These are phyloP conservation scores for Sarotherodon lohbergeri DNA, from an alignment of 2,113 vertebrate species.

Conservation along the genomic window DNA sequence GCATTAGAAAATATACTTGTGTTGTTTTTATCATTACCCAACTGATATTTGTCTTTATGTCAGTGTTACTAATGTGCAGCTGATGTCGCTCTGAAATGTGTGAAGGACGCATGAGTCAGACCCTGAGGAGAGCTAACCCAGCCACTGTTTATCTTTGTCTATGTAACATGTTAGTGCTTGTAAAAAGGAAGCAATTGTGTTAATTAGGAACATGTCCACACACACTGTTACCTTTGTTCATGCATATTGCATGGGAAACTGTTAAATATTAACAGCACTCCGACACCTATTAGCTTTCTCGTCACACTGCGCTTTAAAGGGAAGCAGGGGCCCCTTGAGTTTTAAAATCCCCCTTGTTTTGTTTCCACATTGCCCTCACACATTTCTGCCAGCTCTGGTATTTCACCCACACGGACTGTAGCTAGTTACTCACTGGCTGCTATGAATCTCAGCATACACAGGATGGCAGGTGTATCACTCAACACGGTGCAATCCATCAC, in stretches of 20 bases:
- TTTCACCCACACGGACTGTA: constrained; percentile 45
- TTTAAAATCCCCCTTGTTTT: constrained; percentile 54
- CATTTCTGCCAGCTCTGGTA: constrained; percentile 48
- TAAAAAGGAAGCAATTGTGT: constrained; percentile 39
- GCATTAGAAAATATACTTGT: neutral
- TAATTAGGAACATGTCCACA: constrained; percentile 57
- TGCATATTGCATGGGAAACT: constrained; percentile 49
- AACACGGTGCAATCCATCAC: constrained; percentile 37
- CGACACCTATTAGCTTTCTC: constrained; percentile 63
- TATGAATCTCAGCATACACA: constrained; percentile 7
- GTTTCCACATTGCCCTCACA: constrained; percentile 41
- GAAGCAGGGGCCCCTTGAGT: constrained; percentile 48
- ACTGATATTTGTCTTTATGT: neutral
- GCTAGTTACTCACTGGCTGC: neutral
- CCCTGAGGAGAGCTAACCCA: neutral
- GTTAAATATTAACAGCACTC: constrained; percentile 68
- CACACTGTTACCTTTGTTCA: constrained; percentile 40
- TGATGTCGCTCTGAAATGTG: neutral
- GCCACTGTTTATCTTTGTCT: neutral
- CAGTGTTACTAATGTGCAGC: neutral
- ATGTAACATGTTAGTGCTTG: constrained; percentile 11
- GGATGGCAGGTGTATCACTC: constrained; percentile 22
- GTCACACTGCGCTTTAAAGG: constrained; percentile 54
- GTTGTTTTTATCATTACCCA: neutral
- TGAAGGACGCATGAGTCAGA: neutral